Evolutionary conservation across 92 coral and sea anemone genomes (phyloP).

Genomic region (Parazoanthus swiftii): DNA sequence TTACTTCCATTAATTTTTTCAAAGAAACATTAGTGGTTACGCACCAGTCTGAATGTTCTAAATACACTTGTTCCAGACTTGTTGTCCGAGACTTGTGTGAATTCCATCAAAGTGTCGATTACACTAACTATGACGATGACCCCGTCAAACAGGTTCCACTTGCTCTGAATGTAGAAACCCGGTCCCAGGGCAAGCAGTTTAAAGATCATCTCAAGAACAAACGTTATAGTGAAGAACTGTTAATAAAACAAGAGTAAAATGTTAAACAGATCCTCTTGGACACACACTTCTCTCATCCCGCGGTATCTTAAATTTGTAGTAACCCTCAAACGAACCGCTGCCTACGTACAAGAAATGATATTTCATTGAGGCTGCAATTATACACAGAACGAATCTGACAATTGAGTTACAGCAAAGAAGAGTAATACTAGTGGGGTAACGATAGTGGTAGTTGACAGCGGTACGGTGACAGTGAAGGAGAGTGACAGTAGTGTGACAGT

Average conservation of each 20-base stretch:
- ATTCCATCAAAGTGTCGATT: constrained; percentile 68
- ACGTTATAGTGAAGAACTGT: constrained; percentile 72
- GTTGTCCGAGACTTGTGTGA: constrained; percentile 55
- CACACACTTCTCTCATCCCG: too few relatives aligned
- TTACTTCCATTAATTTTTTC: not conserved
- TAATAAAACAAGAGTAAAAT: not conserved
- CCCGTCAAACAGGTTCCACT: constrained; percentile 86
- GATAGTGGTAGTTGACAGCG: too few relatives aligned
- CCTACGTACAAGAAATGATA: not conserved
- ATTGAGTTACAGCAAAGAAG: too few relatives aligned
- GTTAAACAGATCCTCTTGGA: not conserved
- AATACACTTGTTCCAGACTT: constrained; percentile 78
- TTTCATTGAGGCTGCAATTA: not conserved
- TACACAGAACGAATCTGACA: not conserved
- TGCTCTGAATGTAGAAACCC: constrained; percentile 76
- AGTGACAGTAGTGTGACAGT: too few relatives aligned
- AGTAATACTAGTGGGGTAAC: too few relatives aligned
- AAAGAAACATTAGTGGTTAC: not conserved
- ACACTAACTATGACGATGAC: constrained; percentile 75
- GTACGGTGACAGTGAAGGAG: too few relatives aligned
- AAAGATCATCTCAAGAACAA: constrained; percentile 71
- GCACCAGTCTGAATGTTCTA: constrained; percentile 85
- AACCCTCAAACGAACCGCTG: not conserved
- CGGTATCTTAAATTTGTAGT: not conserved
- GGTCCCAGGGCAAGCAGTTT: constrained; percentile 76